Evolutionary conservation across 1,140 invertebrate species (phyloP).

Genomic region (Drosophila nasuta): DNA sequence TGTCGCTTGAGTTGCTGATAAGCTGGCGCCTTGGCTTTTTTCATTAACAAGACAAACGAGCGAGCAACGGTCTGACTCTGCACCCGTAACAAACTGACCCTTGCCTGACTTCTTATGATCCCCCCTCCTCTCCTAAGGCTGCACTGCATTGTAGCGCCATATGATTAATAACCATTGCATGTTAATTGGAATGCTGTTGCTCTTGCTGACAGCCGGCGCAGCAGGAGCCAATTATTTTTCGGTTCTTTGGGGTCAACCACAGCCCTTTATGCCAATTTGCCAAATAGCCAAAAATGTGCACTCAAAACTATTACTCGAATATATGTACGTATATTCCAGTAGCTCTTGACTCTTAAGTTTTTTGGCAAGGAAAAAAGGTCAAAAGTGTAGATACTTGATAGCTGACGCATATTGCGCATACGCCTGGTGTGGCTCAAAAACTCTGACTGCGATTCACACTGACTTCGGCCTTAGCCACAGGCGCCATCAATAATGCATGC

Average conservation of each 20-base stretch:
- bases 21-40: conserved; percentile 84
- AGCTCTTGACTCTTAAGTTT: conserved; percentile 8
- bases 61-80: conserved; percentile 28
- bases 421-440: conserved; percentile 26
- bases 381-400: conserved; percentile 34
- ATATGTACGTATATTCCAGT: not conserved
- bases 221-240: conserved; percentile 75
- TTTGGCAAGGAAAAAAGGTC: conserved; percentile 22
- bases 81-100: conserved; percentile 34
- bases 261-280: conserved; percentile 44
- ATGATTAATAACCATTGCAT: conserved; percentile 80
- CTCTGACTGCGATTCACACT: not conserved
- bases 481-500: conserved; percentile 82
- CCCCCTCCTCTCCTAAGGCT: conserved; percentile 14
- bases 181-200: conserved; percentile 60
- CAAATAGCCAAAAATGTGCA: conserved; percentile 20
- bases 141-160: conserved; percentile 47
- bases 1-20: conserved; percentile 80
- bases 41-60: conserved; percentile 83
- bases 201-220: conserved; percentile 50
- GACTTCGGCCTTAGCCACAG: conserved; percentile 45
- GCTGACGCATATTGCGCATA: conserved; percentile 47
- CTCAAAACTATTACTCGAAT: conserved; percentile 3
- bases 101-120: not conserved
- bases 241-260: conserved; percentile 22